These are phyloP conservation scores for Pluvialis apricaria DNA, from an alignment of 2,113 vertebrate genomes.

Conservation along the genomic window DNA sequence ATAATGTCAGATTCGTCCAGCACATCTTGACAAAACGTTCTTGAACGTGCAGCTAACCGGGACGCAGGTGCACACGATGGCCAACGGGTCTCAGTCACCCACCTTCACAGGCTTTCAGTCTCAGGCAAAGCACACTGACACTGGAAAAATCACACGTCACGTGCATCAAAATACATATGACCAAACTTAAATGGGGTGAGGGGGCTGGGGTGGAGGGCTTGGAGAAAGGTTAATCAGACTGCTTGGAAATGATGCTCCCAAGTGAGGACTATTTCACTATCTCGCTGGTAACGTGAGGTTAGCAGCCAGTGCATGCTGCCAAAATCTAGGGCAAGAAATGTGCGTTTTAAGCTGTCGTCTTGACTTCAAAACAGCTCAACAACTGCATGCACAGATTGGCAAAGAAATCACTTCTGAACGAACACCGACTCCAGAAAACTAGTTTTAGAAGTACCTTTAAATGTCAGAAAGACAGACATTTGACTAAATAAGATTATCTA, in stretches of 20 bases:
- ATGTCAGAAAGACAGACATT: neutral
- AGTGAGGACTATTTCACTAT: neutral
- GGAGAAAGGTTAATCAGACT: neutral
- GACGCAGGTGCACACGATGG: neutral
- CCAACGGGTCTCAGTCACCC: neutral
- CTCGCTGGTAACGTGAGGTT: neutral
- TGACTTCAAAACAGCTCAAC: neutral
- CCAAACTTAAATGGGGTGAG: neutral
- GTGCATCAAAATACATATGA: neutral
- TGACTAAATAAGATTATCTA: neutral
- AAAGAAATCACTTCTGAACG: neutral
- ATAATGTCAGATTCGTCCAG: neutral
- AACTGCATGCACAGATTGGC: neutral
- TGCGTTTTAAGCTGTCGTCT: neutral
- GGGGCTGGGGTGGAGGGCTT: neutral
- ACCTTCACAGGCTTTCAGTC: conserved; percentile 16
- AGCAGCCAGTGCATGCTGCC: neutral
- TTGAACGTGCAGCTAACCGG: neutral
- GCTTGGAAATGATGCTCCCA: neutral
- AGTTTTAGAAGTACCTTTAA: neutral
- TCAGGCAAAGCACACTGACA: neutral
- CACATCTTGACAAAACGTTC: conserved; percentile 5
- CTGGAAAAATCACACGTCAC: neutral
- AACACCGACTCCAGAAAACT: neutral
- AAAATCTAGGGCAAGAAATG: neutral